These are phyloP conservation scores for Montipora capitata DNA, from an alignment of 92 coral and sea anemone species.

Conservation along the genomic window DNA sequence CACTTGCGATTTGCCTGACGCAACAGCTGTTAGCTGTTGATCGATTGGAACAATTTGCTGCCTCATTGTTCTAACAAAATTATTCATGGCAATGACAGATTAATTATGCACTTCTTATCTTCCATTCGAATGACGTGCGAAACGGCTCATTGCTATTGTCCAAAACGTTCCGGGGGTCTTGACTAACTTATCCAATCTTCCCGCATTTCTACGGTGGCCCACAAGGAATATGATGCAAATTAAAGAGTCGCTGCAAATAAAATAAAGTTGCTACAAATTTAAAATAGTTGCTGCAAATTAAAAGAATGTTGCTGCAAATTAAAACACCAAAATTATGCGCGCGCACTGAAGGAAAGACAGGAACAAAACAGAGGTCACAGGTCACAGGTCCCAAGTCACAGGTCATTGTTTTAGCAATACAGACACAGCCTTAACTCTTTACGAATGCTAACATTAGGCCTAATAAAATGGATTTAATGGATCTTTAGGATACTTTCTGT, in stretches of 20 bases:
- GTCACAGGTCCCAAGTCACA: no score
- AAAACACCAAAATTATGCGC: no score
- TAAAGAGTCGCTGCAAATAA: not conserved
- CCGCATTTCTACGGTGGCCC: constrained; percentile 1
- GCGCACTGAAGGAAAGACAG: no score
- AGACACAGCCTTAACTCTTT: no score
- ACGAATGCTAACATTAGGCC: no score
- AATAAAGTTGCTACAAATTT: not conserved
- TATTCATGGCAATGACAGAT: constrained; percentile 70
- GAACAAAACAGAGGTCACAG: no score
- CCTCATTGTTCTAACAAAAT: constrained; percentile 48
- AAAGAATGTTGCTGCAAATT: no score
- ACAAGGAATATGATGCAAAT: not conserved
- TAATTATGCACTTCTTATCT: constrained; percentile 50
- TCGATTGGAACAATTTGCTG: constrained; percentile 62
- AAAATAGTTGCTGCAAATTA: no score
- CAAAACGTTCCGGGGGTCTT: constrained; percentile 72
- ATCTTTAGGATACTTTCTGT: no score
- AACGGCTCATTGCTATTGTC: constrained; percentile 68
- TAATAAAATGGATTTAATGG: no score
- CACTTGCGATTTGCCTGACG: constrained; percentile 73
- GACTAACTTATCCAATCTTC: constrained; percentile 56
- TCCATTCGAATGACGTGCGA: constrained; percentile 59
- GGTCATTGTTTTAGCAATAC: no score
- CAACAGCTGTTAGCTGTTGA: constrained; percentile 62